Conservation (phyloP, 2,888 invertebrate genomes). For the Stramonita haemastoma region DNA sequence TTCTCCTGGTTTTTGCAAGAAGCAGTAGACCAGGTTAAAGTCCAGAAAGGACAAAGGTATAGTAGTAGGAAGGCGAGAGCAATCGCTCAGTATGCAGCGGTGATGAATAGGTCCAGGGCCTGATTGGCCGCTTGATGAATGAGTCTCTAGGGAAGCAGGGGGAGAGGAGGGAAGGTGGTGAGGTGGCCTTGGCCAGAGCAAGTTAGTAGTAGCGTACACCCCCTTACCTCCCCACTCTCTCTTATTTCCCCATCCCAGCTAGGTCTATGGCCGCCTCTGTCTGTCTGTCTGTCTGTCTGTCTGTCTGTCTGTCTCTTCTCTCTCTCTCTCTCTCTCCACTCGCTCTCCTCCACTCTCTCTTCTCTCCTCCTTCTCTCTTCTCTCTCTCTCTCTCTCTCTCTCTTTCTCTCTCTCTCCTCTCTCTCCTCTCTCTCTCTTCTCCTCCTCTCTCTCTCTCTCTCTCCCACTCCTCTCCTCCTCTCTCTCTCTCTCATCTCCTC, state of each 20-base stretch:
- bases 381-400: background rate
- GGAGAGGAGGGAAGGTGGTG: background rate
- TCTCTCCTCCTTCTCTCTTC: no score
- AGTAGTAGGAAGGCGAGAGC: background rate
- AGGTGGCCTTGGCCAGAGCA: background rate
- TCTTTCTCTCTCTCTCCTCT: background rate
- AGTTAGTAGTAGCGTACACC: no score
- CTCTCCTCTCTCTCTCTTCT: background rate
- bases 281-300: no score
- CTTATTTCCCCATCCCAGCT: background rate
- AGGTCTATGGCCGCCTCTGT: background rate
- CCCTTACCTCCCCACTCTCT: background rate
- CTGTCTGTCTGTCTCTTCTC: no score
- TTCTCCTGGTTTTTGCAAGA: no score
- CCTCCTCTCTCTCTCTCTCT: background rate
- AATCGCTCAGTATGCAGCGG: constrained; percentile 2
- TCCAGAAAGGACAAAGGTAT: background rate
- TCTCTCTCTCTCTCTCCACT: no score
- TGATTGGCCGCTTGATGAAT: constrained; percentile 8
- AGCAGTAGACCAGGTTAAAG: background rate
- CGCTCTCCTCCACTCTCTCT: no score
- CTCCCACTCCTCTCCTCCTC: no score
- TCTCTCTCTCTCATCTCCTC: no score
- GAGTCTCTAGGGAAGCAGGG: background rate
- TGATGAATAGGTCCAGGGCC: background rate